Conservation (phyloP, 2,113 vertebrate species). For the Neogale vison region DNA sequence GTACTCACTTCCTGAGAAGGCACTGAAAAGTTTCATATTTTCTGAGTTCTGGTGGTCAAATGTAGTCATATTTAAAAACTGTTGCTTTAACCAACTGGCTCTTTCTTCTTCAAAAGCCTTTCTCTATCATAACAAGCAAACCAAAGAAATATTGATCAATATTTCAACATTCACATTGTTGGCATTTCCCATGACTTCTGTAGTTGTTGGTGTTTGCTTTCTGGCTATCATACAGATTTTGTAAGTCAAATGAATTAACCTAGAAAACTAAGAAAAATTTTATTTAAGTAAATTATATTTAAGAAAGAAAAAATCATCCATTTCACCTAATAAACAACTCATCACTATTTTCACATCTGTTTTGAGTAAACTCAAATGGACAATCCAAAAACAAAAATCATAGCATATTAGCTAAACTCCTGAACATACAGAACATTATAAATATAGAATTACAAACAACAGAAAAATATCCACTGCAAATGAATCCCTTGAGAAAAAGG, state of each 20-base stretch:
- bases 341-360: neutral
- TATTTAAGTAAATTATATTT: neutral
- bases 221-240: neutral
- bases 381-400: neutral
- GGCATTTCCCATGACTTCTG: neutral
- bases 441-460: neutral
- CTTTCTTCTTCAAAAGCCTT: slow-evolving; percentile 95
- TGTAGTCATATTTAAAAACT: slow-evolving; percentile 95
- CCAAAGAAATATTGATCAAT: neutral
- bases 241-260: neutral
- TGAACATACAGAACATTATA: neutral
- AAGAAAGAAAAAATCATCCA: neutral
- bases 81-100: slow-evolving; percentile 94
- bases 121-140: slow-evolving; percentile 85
- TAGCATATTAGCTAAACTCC: neutral
- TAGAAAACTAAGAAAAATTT: slow-evolving; percentile 36
- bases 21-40: slow-evolving; percentile 88
- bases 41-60: slow-evolving; percentile 92
- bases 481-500: neutral
- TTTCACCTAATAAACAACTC: neutral
- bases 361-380: neutral
- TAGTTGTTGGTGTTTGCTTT: neutral
- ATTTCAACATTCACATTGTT: neutral
- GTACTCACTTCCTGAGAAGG: slow-evolving; percentile 92
- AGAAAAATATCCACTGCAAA: neutral